Percentiles rank a stretch among this genome's conserved stretches.
Conservation (phyloP, 2,113 vertebrate species). For the Microcebus murinus region DNA sequence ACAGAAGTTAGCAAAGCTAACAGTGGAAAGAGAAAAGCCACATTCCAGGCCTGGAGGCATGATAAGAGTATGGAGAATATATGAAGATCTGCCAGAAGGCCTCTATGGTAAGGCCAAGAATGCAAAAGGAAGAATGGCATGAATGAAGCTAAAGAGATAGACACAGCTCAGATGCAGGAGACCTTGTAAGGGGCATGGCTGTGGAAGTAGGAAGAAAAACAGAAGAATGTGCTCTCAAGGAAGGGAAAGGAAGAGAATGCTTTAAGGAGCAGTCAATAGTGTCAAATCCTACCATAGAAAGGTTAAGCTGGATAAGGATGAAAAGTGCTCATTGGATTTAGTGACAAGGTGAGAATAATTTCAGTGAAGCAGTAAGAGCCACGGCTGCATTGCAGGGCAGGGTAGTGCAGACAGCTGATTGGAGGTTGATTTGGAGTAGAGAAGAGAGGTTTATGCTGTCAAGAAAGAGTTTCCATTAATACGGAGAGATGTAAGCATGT, state of each 20-base stretch:
- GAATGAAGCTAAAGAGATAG: not conserved
- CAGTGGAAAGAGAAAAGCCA: not conserved
- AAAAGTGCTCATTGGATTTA: not conserved
- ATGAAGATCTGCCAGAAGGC: not conserved
- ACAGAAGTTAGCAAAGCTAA: not conserved
- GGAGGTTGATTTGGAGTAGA: too few relatives aligned
- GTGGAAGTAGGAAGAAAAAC: not conserved
- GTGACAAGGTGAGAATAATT: not conserved
- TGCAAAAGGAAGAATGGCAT: not conserved
- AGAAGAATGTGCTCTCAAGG: not conserved
- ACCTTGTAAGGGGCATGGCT: not conserved
- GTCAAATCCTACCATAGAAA: not conserved
- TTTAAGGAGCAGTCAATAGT: not conserved
- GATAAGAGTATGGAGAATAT: not conserved
- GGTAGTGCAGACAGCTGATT: not conserved
- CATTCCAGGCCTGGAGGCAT: not conserved
- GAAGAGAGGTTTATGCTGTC: not conserved
- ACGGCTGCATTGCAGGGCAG: not conserved
- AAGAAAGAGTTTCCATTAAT: conserved; percentile 17
- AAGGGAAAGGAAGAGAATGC: not conserved
- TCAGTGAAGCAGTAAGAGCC: not conserved
- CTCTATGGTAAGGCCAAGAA: not conserved
- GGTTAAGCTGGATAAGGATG: not conserved
- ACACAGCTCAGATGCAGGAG: not conserved
- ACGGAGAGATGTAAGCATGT: not conserved